Conservation (phyloP, 2,113 vertebrate species). For the Tragelaphus strepsiceros region DNA sequence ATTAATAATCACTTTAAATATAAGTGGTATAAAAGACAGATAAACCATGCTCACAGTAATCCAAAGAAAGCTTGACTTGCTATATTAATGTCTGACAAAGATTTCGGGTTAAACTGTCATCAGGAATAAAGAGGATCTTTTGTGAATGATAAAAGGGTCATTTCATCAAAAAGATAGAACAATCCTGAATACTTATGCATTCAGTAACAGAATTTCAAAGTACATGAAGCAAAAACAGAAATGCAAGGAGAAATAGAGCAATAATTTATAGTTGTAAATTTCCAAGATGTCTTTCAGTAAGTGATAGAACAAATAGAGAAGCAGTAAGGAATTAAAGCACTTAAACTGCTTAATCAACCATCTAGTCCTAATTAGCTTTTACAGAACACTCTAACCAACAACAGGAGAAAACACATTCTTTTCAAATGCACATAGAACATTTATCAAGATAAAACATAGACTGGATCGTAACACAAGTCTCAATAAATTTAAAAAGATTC, state of each 20-base stretch:
- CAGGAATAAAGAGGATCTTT: not conserved
- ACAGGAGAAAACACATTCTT: not conserved
- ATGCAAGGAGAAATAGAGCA: not conserved
- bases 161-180: not conserved
- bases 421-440: not conserved
- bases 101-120: not conserved
- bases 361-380: not conserved
- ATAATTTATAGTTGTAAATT: not conserved
- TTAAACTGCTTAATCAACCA: not conserved
- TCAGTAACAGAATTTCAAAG: not conserved
- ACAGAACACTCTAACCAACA: not conserved
- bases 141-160: not conserved
- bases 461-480: not conserved
- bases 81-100: not conserved
- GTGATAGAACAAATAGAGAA: not conserved
- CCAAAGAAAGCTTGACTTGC: not conserved
- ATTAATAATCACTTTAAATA: not conserved
- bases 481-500: not conserved
- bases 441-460: not conserved
- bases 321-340: not conserved
- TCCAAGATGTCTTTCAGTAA: not conserved
- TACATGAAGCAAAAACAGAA: not conserved
- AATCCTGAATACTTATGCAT: not conserved
- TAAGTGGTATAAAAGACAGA: not conserved
- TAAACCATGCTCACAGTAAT: not conserved